Evolutionary conservation across 2,113 vertebrate genomes (phyloP).

Genomic region (Anarhynchus alexandrinus): DNA sequence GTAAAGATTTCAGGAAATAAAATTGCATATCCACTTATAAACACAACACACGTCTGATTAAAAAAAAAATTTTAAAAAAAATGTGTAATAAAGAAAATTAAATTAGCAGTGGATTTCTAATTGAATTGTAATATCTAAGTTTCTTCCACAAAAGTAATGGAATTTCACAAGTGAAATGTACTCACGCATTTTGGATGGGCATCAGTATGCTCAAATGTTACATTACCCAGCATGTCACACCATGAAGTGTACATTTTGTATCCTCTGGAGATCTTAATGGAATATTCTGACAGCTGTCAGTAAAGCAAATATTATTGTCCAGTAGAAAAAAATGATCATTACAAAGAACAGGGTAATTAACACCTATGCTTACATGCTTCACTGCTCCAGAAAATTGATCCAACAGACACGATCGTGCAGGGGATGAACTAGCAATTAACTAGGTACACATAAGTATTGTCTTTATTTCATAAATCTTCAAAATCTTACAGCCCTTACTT

Average conservation of each 20-base stretch:
- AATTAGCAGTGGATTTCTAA: background rate
- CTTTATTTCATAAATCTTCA: background rate
- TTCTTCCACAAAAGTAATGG: background rate
- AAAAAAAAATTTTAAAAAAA: background rate
- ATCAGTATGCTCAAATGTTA: background rate
- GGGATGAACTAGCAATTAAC: background rate
- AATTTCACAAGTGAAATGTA: background rate
- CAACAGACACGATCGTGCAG: background rate
- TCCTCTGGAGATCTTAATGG: background rate
- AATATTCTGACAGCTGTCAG: background rate
- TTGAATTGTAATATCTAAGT: background rate
- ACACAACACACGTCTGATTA: background rate
- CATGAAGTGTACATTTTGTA: background rate
- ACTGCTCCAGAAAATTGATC: background rate
- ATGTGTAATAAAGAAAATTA: constrained; percentile 23
- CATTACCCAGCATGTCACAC: background rate
- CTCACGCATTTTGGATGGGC: background rate
- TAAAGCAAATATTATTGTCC: background rate
- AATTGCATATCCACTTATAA: background rate
- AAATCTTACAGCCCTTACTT: background rate
- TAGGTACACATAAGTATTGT: accelerated
- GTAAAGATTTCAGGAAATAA: background rate
- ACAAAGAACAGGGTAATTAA: background rate
- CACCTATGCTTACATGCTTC: background rate
- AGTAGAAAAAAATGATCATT: background rate